phyloP scores from a whole-genome alignment of 92 coral and sea anemone genomes.

The Epizoanthus stellaris region DNA sequence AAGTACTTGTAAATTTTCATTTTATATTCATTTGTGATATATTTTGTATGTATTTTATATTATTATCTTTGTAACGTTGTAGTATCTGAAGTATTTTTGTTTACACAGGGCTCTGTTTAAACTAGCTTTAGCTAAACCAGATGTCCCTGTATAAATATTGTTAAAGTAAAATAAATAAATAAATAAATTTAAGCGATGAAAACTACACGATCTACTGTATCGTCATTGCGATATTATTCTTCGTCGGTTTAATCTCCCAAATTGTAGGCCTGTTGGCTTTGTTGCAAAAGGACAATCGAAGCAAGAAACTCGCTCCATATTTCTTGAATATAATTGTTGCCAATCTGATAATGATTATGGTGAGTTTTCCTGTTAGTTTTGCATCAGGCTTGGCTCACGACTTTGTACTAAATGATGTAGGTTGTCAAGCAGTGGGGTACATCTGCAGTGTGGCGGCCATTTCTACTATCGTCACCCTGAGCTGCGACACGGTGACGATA shows the following conservation, averaged over 20 bases:
- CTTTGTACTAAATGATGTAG: not conserved
- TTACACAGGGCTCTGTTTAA: too few species aligned
- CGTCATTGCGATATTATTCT: not conserved
- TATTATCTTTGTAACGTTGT: too few species aligned
- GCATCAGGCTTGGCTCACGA: conserved; percentile 2
- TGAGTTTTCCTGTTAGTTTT: conserved; percentile 12
- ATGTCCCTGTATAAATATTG: too few species aligned
- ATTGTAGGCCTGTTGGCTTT: conserved; percentile 8
- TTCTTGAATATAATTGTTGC: not conserved
- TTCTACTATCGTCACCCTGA: not conserved
- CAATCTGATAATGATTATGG: not conserved
- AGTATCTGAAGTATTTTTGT: too few species aligned
- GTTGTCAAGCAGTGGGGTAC: conserved; percentile 8
- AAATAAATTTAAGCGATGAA: not conserved
- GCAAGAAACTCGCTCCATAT: conserved; percentile 13
- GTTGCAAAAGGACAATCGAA: conserved; percentile 8
- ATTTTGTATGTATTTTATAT: too few species aligned
- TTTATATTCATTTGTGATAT: too few species aligned
- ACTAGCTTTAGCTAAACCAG: too few species aligned
- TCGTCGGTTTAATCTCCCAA: conserved; percentile 1
- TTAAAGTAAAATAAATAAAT: too few species aligned
- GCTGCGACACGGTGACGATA: not conserved
- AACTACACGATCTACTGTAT: conserved; percentile 5
- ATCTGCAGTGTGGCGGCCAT: conserved; percentile 1
- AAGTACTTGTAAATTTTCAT: too few species aligned